These are phyloP conservation scores for Penaeus indicus DNA, from an alignment of 1,140 invertebrate genomes.

Conservation along the genomic window DNA sequence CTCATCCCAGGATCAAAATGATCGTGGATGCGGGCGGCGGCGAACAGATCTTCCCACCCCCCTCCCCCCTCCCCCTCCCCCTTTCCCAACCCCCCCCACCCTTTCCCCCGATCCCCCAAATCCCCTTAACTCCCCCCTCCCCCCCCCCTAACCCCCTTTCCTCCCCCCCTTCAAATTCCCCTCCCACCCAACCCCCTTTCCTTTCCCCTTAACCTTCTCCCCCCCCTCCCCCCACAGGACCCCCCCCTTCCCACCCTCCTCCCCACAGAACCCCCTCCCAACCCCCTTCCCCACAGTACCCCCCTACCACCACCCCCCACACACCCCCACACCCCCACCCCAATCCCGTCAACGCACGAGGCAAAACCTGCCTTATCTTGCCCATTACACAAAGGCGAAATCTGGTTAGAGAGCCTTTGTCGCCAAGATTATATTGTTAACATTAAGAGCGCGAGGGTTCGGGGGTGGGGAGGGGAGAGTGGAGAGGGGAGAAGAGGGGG, in stretches of 20 bases:
- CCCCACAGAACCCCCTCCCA: background rate
- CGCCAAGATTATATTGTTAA: slow-evolving; percentile 45
- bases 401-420: slow-evolving; percentile 35
- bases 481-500: background rate
- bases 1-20: too few relatives aligned
- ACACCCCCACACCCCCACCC: background rate
- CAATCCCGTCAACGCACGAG: background rate
- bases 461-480: background rate
- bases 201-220: too few relatives aligned
- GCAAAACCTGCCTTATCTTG: slow-evolving; percentile 47
- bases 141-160: too few relatives aligned
- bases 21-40: too few relatives aligned
- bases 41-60: too few relatives aligned
- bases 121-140: too few relatives aligned
- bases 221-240: too few relatives aligned
- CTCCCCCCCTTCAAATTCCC: too few relatives aligned
- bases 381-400: slow-evolving; percentile 39
- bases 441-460: slow-evolving; percentile 27
- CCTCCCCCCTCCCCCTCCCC: too few relatives aligned
- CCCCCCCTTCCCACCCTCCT: background rate
- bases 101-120: too few relatives aligned
- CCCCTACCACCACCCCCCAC: background rate
- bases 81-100: too few relatives aligned
- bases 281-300: background rate
- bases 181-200: too few relatives aligned